Conservation (phyloP, 2,797 vertebrate genomes). For the Toxotes lorentzi region DNA sequence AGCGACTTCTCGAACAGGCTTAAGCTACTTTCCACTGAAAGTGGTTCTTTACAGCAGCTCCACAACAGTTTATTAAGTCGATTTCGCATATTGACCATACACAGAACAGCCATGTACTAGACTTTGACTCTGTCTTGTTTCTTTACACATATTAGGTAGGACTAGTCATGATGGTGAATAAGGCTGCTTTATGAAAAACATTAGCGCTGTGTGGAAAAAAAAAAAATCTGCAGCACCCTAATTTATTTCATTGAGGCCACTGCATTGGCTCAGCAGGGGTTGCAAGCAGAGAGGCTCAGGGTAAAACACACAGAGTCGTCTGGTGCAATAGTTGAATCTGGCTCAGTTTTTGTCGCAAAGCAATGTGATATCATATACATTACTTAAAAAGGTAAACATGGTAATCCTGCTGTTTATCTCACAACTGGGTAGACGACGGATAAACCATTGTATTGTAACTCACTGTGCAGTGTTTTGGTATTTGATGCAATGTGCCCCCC, state of each 20-base stretch:
- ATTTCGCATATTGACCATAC: too few species aligned
- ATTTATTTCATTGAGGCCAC: not conserved
- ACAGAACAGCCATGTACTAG: too few species aligned
- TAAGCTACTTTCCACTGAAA: too few species aligned
- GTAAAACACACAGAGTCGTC: not conserved
- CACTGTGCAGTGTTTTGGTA: not conserved
- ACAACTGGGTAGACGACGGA: not conserved
- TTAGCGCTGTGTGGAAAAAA: not conserved
- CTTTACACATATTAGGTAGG: slow-evolving; percentile 7
- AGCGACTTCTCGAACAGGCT: too few species aligned
- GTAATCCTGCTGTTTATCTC: not conserved
- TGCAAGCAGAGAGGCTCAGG: not conserved
- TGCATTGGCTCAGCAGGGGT: not conserved
- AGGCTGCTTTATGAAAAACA: not conserved
- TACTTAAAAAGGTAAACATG: slow-evolving; percentile 2
- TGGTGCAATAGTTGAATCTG: not conserved
- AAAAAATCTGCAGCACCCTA: too few species aligned
- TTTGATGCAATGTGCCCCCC: not conserved
- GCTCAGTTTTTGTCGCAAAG: not conserved
- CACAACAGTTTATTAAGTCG: too few species aligned
- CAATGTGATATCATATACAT: not conserved
- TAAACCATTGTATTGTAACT: not conserved
- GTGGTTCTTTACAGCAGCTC: too few species aligned
- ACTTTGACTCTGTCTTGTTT: not conserved
- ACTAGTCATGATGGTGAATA: not conserved